A percentile compares a stretch with the other conserved stretches of the same genome.
phyloP scores from a whole-genome alignment of 2,888 invertebrate species.

The Agrochola macilenta region DNA sequence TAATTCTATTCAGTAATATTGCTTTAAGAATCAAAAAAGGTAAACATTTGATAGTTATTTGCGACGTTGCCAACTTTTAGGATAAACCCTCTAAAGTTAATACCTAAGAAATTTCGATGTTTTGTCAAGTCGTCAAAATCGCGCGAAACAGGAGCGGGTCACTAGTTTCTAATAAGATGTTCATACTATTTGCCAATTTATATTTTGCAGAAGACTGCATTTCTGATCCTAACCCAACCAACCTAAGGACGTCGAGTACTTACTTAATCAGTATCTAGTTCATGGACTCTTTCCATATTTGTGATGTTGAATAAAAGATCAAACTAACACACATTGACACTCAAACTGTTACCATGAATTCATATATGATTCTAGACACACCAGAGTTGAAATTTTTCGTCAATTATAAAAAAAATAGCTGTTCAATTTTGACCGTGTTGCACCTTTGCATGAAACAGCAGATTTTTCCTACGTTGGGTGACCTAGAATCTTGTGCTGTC shows the following conservation, averaged over 20 bases:
- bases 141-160: no score
- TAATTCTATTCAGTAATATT: no score
- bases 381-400: background rate
- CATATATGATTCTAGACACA: background rate
- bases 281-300: background rate
- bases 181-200: background rate
- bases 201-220: background rate
- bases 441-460: background rate
- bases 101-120: no score
- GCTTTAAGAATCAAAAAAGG: no score
- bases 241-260: background rate
- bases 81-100: no score
- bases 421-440: background rate
- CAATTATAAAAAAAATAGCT: background rate
- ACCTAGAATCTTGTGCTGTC: no score
- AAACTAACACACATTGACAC: background rate
- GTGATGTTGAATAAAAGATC: background rate
- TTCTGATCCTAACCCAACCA: background rate
- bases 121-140: no score
- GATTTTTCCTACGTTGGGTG: no score
- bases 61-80: no score
- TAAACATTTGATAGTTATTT: no score
- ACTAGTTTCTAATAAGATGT: background rate
- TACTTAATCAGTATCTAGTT: no score
- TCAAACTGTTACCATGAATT: background rate